A percentile compares a stretch with the other conserved stretches of the same genome.
Conservation (phyloP, 2,888 invertebrate species). For the Amphipoea oculea region DNA sequence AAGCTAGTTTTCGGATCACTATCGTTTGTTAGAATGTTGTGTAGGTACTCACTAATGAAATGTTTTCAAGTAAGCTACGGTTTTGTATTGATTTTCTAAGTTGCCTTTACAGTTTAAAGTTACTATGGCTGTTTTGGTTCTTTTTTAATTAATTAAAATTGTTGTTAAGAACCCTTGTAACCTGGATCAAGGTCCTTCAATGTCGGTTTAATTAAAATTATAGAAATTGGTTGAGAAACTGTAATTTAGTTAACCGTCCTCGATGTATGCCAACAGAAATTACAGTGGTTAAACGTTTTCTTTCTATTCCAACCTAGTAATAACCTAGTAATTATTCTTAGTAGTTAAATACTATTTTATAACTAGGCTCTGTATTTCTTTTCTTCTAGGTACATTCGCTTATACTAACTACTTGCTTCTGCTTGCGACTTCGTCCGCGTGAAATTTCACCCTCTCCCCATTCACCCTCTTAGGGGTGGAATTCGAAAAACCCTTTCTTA, state of each 20-base stretch:
- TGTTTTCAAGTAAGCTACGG: background rate
- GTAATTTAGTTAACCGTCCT: background rate
- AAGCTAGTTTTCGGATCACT: background rate
- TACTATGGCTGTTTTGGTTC: constrained; percentile 9
- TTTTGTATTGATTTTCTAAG: constrained; percentile 29
- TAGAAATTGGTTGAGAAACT: background rate
- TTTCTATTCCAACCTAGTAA: background rate
- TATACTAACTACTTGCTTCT: background rate
- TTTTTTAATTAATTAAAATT: constrained; percentile 44
- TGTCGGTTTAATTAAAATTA: constrained; percentile 48
- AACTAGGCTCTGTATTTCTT: background rate
- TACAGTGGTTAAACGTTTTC: background rate
- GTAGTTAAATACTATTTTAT: background rate
- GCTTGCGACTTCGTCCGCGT: no score
- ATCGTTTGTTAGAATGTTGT: background rate
- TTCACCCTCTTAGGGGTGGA: no score
- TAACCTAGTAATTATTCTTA: background rate
- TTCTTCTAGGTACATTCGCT: background rate
- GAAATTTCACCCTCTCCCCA: no score
- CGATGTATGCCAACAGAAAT: constrained; percentile 12
- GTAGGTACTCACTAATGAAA: constrained; percentile 10
- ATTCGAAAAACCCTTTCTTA: no score
- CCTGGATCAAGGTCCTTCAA: constrained; percentile 31
- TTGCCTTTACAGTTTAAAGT: constrained; percentile 30
- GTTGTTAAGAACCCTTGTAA: constrained; percentile 38